phyloP scores from a whole-genome alignment of 2,888 invertebrate genomes.

The Oasisia sp. region DNA sequence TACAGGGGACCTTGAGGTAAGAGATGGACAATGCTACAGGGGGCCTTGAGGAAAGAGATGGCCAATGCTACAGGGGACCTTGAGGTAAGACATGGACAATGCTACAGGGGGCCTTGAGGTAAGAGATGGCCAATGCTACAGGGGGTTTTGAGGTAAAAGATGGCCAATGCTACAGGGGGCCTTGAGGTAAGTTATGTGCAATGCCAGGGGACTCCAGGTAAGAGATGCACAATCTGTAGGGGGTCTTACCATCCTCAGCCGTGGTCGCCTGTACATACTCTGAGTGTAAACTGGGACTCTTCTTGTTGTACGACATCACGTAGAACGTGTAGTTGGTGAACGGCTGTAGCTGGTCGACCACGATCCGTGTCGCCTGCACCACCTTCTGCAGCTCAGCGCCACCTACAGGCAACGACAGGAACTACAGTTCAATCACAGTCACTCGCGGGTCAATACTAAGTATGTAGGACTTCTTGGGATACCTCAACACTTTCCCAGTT shows the following conservation, averaged over 20 bases:
- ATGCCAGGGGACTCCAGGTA: neutral
- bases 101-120: neutral
- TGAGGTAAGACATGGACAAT: no score
- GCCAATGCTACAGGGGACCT: neutral
- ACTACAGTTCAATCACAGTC: neutral
- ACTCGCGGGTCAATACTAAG: no score
- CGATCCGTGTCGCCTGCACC: conserved; percentile 62
- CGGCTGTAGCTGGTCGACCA: conserved; percentile 71
- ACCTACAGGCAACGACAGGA: neutral
- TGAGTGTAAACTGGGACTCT: conserved; percentile 78
- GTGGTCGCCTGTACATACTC: conserved; percentile 69
- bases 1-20: neutral
- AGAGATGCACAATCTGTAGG: neutral
- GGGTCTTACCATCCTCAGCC: conserved; percentile 39
- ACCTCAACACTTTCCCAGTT: no score
- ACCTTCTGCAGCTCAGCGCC: conserved; percentile 67
- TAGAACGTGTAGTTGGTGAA: conserved; percentile 78
- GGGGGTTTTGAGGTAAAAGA: neutral
- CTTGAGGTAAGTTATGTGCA: neutral
- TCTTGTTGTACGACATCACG: conserved; percentile 73
- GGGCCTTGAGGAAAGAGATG: neutral
- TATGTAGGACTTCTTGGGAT: no score
- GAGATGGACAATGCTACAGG: neutral
- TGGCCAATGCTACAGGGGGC: neutral
- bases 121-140: neutral